Conservation (phyloP, 2,113 vertebrate species). For the Gambusia holbrooki region DNA sequence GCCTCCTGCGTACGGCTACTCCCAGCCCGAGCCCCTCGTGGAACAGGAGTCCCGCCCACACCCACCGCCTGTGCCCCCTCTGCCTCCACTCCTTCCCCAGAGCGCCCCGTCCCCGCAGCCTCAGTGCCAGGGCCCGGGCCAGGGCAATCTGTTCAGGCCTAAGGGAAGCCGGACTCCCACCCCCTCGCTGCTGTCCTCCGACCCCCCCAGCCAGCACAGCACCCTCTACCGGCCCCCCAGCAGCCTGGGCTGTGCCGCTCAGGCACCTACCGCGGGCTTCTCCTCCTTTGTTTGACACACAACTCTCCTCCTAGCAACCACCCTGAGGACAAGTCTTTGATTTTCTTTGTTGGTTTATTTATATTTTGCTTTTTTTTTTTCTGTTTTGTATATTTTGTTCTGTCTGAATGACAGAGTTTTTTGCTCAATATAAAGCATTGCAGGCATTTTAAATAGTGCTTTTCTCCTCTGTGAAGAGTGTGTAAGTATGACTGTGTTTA, state of each 20-base stretch:
- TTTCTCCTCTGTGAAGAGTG: conserved; percentile 69
- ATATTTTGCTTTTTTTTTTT: conserved; percentile 38
- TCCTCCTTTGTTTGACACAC: conserved; percentile 95
- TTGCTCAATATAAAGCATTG: conserved; percentile 63
- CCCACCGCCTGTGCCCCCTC: conserved; percentile 79
- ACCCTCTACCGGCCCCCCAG: conserved; percentile 94
- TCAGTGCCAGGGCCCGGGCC: conserved; percentile 82
- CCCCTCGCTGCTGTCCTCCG: conserved; percentile 89
- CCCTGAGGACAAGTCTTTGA: conserved; percentile 62
- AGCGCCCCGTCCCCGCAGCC: conserved; percentile 80
- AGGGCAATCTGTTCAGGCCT: conserved; percentile 92
- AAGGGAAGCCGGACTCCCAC: conserved; percentile 98
- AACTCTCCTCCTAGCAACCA: conserved; percentile 67
- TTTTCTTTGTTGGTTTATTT: conserved; percentile 68
- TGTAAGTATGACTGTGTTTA: conserved; percentile 54
- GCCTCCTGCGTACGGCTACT: conserved; percentile 91
- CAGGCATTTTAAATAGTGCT: conserved; percentile 66
- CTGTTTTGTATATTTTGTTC: conserved; percentile 30
- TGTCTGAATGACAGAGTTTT: conserved; percentile 56
- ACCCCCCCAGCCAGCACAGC: conserved; percentile 85
- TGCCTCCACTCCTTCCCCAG: conserved; percentile 79
- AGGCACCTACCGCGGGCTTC: conserved; percentile 93
- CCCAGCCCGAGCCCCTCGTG: conserved; percentile 87
- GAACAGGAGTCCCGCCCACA: conserved; percentile 84
- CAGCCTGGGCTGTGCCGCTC: conserved; percentile 89